Conservation (phyloP, 2,888 invertebrate genomes). For the Drosophila melanosoma region DNA sequence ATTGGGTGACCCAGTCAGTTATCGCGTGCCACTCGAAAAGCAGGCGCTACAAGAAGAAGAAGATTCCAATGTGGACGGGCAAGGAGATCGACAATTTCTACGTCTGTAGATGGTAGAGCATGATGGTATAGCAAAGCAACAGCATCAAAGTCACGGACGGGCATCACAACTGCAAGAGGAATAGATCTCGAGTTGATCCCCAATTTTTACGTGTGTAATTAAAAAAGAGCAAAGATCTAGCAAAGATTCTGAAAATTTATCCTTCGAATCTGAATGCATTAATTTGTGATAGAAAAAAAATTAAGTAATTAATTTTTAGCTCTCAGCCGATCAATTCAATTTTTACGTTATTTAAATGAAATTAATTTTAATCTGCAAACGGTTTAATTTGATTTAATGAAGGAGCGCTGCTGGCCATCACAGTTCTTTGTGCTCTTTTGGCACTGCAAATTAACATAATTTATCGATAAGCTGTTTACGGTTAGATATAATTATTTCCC, state of each 20-base stretch:
- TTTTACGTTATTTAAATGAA: neutral
- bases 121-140: neutral
- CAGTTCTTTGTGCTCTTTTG: neutral
- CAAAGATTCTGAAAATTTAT: neutral
- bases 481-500: neutral
- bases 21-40: conserved; percentile 99
- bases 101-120: neutral
- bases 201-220: conserved; percentile 81
- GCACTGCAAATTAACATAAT: conserved; percentile 2
- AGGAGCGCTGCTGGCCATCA: neutral
- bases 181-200: conserved; percentile 85
- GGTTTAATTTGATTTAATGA: neutral
- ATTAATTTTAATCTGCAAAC: neutral
- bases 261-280: neutral
- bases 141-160: conserved; percentile 73
- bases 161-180: conserved; percentile 84
- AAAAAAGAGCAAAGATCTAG: conserved; percentile 72
- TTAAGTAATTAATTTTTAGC: neutral
- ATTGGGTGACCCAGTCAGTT: conserved; percentile 97
- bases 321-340: neutral
- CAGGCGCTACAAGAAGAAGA: conserved; percentile 98
- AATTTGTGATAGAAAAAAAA: neutral
- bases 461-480: neutral
- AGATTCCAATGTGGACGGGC: conserved; percentile 98
- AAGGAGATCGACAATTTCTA: conserved; percentile 91